A percentile compares a stretch with the other conserved stretches of the same genome.
Evolutionary conservation across 2,797 vertebrate genomes (phyloP).

Genomic region (Adelosebastes latens): DNA sequence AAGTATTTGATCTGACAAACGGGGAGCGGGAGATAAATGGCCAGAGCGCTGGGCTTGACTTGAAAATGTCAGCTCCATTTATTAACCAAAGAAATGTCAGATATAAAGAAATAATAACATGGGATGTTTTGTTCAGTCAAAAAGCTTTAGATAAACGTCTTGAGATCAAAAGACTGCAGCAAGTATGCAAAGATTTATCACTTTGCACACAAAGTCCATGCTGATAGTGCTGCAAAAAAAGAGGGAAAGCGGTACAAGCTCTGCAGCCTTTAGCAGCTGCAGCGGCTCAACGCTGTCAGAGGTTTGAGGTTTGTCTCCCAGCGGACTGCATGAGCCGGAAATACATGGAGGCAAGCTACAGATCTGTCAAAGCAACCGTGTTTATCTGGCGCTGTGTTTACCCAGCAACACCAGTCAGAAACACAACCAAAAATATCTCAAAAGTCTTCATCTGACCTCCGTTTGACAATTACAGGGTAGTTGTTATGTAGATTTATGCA

Average conservation of each 20-base stretch:
- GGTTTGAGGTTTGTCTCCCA: constrained; percentile 32
- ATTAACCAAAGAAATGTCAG: not conserved
- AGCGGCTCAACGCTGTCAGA: constrained; percentile 7
- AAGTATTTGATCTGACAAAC: not conserved
- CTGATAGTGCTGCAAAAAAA: not conserved
- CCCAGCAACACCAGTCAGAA: not conserved
- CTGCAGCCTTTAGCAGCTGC: constrained; percentile 5
- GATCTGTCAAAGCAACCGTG: constrained; percentile 14
- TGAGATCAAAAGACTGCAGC: not conserved
- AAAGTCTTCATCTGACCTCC: not conserved
- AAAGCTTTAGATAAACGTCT: not conserved
- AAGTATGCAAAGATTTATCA: not conserved
- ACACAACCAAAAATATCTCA: not conserved
- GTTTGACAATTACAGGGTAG: not conserved
- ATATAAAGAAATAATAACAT: too few relatives aligned
- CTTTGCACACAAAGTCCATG: constrained; percentile 30
- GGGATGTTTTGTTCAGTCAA: not conserved
- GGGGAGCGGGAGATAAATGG: not conserved
- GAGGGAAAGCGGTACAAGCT: not conserved
- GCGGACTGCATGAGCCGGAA: not conserved
- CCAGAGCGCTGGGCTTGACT: not conserved
- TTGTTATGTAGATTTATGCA: not conserved
- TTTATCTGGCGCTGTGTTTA: constrained; percentile 1
- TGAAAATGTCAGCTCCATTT: not conserved
- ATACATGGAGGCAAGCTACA: constrained; percentile 3